phyloP scores from a whole-genome alignment of 2,888 invertebrate genomes.

The Apodemia duryi region DNA sequence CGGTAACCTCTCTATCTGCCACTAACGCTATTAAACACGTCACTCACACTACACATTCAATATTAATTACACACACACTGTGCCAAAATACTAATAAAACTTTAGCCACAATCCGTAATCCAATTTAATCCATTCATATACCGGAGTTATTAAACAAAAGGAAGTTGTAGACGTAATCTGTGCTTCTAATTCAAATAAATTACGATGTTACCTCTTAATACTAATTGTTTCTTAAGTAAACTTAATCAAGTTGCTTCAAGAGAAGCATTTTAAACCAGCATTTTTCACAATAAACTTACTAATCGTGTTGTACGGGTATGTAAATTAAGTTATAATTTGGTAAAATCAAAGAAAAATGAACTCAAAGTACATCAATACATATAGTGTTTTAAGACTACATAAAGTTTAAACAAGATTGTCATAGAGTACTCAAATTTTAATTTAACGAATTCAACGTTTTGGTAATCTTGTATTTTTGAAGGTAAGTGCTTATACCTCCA shows the following conservation, averaged over 20 bases:
- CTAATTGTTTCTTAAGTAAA: slow-evolving; percentile 12
- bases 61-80: slow-evolving; percentile 3
- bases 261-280: slow-evolving; percentile 2
- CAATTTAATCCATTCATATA: slow-evolving; percentile 13
- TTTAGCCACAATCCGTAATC: slow-evolving; percentile 3
- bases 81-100: slow-evolving; percentile 8
- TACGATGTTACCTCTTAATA: slow-evolving; percentile 12
- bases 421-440: slow-evolving; percentile 5
- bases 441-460: slow-evolving; percentile 5
- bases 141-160: slow-evolving; percentile 11
- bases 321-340: slow-evolving; percentile 2
- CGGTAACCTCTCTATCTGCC: slow-evolving; percentile 22
- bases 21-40: slow-evolving; percentile 12
- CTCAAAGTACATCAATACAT: background rate
- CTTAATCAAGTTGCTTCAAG: slow-evolving; percentile 7
- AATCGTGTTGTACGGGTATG: slow-evolving; percentile 12
- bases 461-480: background rate
- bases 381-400: background rate
- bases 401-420: background rate
- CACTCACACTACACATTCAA: background rate
- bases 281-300: slow-evolving; percentile 13
- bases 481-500: background rate
- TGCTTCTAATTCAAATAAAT: slow-evolving; percentile 6
- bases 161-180: slow-evolving; percentile 4
- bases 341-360: background rate